Evolutionary conservation across 2,888 invertebrate species (phyloP), one percentile per base, ranked within the genome.

Genomic region (Phymatocera aterrima): DNA sequence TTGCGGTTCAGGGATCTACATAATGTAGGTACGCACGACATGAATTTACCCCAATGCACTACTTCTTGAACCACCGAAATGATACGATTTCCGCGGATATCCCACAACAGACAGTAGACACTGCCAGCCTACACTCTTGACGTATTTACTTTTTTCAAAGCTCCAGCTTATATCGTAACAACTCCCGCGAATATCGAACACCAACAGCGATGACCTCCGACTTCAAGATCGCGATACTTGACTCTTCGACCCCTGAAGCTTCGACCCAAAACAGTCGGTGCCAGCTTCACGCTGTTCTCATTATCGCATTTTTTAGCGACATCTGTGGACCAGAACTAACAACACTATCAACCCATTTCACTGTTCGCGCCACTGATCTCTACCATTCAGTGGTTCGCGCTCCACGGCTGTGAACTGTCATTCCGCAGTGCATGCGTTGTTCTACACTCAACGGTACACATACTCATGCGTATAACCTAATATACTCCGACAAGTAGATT

Each of bases 141-240:
- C 54, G 28, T 57, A n/a, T n/a, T 28, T 28, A 51, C 10, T 57
- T 28, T 57, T 57, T 57, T 57, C 57, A 57, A 57, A 57, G 28
- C 28, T 57, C 28, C 15, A n/a, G 4, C 28, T 28, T 4, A 24
- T 12, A 15, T 57, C 57, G 57, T 3, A 57, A 24, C 12, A 28
- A 57, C 24, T 12, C 57, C 57, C 57, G 57, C 57, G 57, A 57
- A 57, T 28, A 28, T 57, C 15, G 15, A 57, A 57, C 57, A 57
- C 24, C 57, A 12, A 15, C 28, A 28, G 4, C 57, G 57, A 57
- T 28, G 15, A 57, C 28, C 54, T 54, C 21, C 54, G 54, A 54
- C 24, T 54, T 54, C 21, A 21, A 54, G 21, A 54, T 54, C 54
- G 18, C 54, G 54, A 54, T 54, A n/a, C n/a, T n/a, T n/a, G n/a